Base-by-base conservation (phyloP, 2,888 invertebrate species). In the Galeopsomyia nigrocyanea region DNA sequence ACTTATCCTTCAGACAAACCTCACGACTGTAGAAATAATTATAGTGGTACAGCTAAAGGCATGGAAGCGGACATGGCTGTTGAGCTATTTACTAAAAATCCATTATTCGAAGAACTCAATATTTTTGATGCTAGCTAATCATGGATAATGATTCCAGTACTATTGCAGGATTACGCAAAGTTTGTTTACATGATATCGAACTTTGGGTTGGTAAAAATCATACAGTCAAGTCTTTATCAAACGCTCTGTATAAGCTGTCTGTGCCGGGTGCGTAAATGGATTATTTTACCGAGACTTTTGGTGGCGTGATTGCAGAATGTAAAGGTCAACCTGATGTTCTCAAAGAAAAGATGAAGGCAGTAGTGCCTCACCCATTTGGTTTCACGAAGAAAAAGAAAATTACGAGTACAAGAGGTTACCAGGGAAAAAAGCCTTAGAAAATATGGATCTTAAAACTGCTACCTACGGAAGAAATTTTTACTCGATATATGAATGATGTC, bases 1-100 rank as follows among this genome's bases (percentile, higher is more conserved):
- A 64, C 19, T 39, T 75, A 71, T 58, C 51, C 64, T 21, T 49
- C 17, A 39, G 75, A 71, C 9, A 46, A 68, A 55, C 7, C 22
- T 51, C 75, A 78, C 61, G 76, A 76, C 51, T 78, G 77, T 55
- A 69, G 77, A 17, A 26, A 65, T 22, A 78, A 78, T 65, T 79
- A 76, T 39, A 53, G 56, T n/a, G 77, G 77, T 13, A 76, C 76
- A 53, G 58, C 76, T 0, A 79, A 78, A 60, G 73, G n/a, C n/a
- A n/a, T n/a, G n/a, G n/a, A n/a, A n/a, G n/a, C n/a, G n/a, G n/a
- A n/a, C n/a, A n/a, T n/a, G 76, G 1, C 74, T 22, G 73, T 76
- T 14, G 68, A 77, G 53, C 47, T 77, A 19, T 39, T 75, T 26
- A 46, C 58, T 3, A 71, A 75, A 10, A 77, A 77, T 62, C 9